Evolutionary conservation across 2,888 invertebrate species (phyloP).

Genomic region (Agrilus mali): DNA sequence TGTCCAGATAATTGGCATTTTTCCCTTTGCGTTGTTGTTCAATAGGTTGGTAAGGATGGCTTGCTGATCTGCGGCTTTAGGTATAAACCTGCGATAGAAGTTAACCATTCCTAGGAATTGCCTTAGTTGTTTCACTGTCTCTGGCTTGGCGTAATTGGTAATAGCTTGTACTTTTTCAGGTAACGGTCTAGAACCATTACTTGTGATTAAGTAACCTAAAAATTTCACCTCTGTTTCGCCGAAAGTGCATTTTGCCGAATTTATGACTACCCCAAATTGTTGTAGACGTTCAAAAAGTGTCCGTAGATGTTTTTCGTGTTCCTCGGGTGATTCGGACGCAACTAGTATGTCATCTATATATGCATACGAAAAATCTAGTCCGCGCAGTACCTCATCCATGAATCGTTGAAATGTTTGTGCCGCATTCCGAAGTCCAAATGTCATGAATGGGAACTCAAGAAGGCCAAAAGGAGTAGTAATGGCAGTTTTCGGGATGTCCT

Average conservation of each 20-base stretch:
- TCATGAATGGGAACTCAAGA: conserved; percentile 22
- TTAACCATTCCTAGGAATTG: conserved; percentile 25
- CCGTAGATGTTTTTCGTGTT: conserved; percentile 18
- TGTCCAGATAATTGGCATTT: too few relatives aligned
- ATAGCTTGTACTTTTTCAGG: conserved; percentile 22
- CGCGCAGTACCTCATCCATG: conserved; percentile 21
- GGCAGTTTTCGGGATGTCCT: conserved; percentile 23
- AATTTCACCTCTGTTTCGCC: conserved; percentile 16
- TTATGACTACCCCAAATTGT: conserved; percentile 20
- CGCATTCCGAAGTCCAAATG: conserved; percentile 29
- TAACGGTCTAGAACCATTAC: conserved; percentile 20
- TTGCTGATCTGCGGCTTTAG: conserved; percentile 22
- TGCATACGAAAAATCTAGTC: conserved; percentile 20
- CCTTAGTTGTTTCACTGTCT: conserved; percentile 19
- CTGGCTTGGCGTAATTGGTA: conserved; percentile 16
- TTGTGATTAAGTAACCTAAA: conserved; percentile 17
- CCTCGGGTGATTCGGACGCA: conserved; percentile 11
- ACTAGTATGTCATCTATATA: conserved; percentile 27
- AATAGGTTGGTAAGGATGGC: conserved; percentile 22
- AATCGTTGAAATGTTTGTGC: conserved; percentile 30
- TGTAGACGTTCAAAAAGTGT: conserved; percentile 15
- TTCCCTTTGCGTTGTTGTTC: conserved; percentile 8
- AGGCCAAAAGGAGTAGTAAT: conserved; percentile 13
- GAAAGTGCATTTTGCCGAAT: conserved; percentile 23
- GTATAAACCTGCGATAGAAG: conserved; percentile 26